Evolutionary conservation across 2,113 vertebrate genomes (phyloP).

Genomic region (Salvator merianae): DNA sequence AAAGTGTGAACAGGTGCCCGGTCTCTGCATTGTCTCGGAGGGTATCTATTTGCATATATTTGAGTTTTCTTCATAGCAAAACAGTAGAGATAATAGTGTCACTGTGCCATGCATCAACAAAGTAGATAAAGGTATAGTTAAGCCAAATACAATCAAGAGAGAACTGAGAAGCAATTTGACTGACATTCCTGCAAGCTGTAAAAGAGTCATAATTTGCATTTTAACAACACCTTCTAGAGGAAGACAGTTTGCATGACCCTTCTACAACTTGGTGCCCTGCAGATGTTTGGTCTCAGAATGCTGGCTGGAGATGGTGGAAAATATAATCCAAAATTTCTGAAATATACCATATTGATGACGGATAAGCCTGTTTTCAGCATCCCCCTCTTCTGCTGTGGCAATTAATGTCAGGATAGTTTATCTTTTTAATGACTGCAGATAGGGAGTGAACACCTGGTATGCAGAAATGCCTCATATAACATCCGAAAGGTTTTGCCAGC

Average conservation of each 20-base stretch:
- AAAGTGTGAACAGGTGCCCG: too few relatives aligned
- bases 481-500: background rate
- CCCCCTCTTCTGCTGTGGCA: background rate
- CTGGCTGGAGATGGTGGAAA: too few relatives aligned
- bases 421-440: background rate
- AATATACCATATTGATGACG: too few relatives aligned
- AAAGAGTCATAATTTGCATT: background rate
- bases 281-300: too few relatives aligned
- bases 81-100: background rate
- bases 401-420: background rate
- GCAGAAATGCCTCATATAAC: background rate
- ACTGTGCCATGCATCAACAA: background rate
- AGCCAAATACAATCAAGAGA: background rate
- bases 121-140: background rate
- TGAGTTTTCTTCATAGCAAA: too few relatives aligned
- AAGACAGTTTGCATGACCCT: background rate
- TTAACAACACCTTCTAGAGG: constrained; percentile 29
- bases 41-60: background rate
- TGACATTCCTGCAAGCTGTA: background rate
- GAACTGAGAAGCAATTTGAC: background rate
- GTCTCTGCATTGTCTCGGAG: too few relatives aligned
- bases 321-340: too few relatives aligned
- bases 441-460: background rate
- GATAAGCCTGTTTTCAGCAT: constrained; percentile 4
- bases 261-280: too few relatives aligned